A percentile compares a stretch with the other conserved stretches of the same genome.
These are phyloP conservation scores for Drosophila buzzatii DNA, from an alignment of 2,888 invertebrate genomes.

Conservation along the genomic window DNA sequence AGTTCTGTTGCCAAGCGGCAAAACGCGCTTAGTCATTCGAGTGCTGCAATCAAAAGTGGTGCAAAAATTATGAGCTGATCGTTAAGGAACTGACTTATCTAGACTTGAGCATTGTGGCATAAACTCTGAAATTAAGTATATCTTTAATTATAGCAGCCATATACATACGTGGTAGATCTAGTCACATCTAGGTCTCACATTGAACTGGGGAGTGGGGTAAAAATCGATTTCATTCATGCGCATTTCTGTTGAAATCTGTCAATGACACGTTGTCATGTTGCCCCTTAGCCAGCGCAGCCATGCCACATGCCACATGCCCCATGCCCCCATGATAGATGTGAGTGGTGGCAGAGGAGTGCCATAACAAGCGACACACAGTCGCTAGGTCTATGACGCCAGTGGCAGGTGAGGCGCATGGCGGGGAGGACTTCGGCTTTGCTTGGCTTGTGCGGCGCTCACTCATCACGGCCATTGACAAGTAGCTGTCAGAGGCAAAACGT, in stretches of 20 bases:
- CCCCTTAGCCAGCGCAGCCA: slow-evolving; percentile 13
- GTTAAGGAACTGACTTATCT: slow-evolving; percentile 23
- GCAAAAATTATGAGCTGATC: slow-evolving; percentile 43
- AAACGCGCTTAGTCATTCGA: slow-evolving; percentile 48
- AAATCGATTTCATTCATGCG: slow-evolving; percentile 78
- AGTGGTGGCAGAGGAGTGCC: slow-evolving; percentile 19
- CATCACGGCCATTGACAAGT: slow-evolving; percentile 79
- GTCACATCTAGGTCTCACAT: neutral
- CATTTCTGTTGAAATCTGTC: slow-evolving; percentile 75
- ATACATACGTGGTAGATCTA: neutral
- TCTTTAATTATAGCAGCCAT: slow-evolving; percentile 5
- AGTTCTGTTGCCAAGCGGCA: slow-evolving; percentile 52
- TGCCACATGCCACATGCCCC: slow-evolving; percentile 3
- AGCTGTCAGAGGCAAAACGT: slow-evolving; percentile 67
- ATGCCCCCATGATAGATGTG: slow-evolving; percentile 13
- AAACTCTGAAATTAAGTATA: slow-evolving; percentile 1
- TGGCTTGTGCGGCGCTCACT: slow-evolving; percentile 54
- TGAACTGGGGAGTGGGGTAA: slow-evolving; percentile 1
- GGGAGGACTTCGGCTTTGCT: neutral
- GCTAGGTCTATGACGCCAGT: slow-evolving; percentile 22
- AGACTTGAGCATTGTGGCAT: slow-evolving; percentile 1
- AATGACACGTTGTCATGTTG: slow-evolving; percentile 68
- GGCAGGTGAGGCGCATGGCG: neutral
- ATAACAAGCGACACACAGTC: slow-evolving; percentile 22
- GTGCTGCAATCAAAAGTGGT: slow-evolving; percentile 49